Base-by-base conservation (phyloP, 1,140 invertebrate genomes). In the Danaus melanippus region DNA sequence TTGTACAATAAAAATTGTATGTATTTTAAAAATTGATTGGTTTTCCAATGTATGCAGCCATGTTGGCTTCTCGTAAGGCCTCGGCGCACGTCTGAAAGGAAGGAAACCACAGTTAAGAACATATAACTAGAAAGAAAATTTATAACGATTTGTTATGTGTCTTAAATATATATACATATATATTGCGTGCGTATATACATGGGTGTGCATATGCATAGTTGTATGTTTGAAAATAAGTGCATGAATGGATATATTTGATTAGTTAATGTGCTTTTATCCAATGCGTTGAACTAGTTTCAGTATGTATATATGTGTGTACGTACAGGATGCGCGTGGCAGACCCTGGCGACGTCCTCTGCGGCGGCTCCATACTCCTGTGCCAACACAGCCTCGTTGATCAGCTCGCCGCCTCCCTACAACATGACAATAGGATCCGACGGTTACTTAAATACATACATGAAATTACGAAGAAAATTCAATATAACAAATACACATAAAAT, bases 331-430 rank as follows among this genome's bases (percentile, higher is more conserved):
- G 98, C 98, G 88, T 99, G 98, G 78, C 98, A 99, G 12, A 98
- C 97, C 73, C 98, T 90, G 11, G 98, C 98, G 67, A 99, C 92
- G 88, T 99, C 98, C 89, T 99, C 98, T 68, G 96, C 96, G 0
- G 97, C 96, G 8, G 98, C 98, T 62, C 98, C 98, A 84, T 99
- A 99, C 88, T 99, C 98, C 92, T 99, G 96, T 3, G 98, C 98
- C 64, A 99, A 89, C 12, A 96, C 96, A 47, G 97, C 97, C 88
- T 99, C 98, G 79, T 98, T 99, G 67, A 99, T 95, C 62, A 99
- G 88, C 88, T 99, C 98, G 55, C 98, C 98, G 64, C 95, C 98
- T 67, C 91, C 91, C 90, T 82, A 60, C 91, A 66, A 45, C 21
- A 11, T 47, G 9, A 50, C 46, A 61, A 21, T 50, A 44, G 42